phyloP scores from a whole-genome alignment of 2,888 invertebrate genomes.

The Heliconius hortense region DNA sequence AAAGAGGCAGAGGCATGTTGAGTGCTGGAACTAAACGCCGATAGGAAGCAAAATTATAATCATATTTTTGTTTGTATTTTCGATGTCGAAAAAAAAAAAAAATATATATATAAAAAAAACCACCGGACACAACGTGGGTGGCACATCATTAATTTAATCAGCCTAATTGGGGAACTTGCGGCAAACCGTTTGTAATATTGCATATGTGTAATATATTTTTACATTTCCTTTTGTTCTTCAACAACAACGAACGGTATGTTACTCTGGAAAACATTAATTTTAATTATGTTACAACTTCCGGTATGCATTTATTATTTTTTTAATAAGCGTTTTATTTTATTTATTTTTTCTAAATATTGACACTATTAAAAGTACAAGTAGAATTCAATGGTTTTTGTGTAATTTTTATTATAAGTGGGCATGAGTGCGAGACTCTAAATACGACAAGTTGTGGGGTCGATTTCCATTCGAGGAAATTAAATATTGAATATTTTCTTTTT shows the following conservation, averaged over 20 bases:
- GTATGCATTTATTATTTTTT: neutral
- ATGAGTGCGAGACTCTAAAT: too few species aligned
- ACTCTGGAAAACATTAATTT: neutral
- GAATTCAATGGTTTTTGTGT: neutral
- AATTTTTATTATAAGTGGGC: neutral
- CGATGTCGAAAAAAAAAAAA: too few species aligned
- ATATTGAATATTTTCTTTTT: too few species aligned
- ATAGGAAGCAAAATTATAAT: too few species aligned
- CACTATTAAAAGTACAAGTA: too few species aligned
- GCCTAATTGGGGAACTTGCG: constrained; percentile 12
- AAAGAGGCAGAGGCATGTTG: too few species aligned
- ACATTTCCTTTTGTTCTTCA: neutral
- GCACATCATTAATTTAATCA: neutral
- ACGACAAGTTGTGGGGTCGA: too few species aligned
- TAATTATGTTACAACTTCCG: neutral
- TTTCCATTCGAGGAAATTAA: too few species aligned
- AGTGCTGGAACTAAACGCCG: too few species aligned
- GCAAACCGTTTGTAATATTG: constrained; percentile 3
- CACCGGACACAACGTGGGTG: constrained; percentile 7
- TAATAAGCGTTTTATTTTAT: neutral
- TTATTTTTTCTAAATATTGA: too few species aligned
- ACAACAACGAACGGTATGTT: neutral
- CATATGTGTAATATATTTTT: neutral
- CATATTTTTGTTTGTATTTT: too few species aligned
- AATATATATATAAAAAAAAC: too few species aligned